These are phyloP conservation scores for Laspeyria flexula DNA, from an alignment of 2,888 invertebrate genomes.

Conservation along the genomic window DNA sequence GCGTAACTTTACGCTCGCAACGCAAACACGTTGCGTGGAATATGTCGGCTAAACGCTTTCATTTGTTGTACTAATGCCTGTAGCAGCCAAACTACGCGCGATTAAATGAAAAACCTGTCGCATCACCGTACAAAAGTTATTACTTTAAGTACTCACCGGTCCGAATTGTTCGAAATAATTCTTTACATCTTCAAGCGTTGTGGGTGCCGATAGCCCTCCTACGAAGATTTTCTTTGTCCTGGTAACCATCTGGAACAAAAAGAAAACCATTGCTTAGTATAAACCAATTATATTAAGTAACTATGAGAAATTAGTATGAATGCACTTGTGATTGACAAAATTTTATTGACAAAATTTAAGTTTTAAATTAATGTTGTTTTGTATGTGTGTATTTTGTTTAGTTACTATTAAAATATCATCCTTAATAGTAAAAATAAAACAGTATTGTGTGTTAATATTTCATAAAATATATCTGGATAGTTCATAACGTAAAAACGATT, in stretches of 20 bases:
- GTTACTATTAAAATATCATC: no score
- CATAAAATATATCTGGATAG: slow-evolving; percentile 8
- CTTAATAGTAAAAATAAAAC: no score
- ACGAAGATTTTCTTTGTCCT: slow-evolving; percentile 99
- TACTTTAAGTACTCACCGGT: slow-evolving; percentile 91
- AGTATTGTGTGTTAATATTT: no score
- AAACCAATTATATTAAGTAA: no score
- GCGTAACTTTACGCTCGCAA: slow-evolving; percentile 58
- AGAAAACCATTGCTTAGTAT: slow-evolving; percentile 1
- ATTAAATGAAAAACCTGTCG: background rate
- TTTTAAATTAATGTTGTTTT: no score
- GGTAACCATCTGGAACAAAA: slow-evolving; percentile 97
- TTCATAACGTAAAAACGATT: slow-evolving; percentile 64
- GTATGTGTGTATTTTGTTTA: no score
- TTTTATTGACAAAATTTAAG: no score
- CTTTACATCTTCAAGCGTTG: slow-evolving; percentile 99
- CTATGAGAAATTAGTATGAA: no score
- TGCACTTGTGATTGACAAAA: no score
- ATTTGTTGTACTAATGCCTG: slow-evolving; percentile 32
- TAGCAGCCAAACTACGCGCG: slow-evolving; percentile 1
- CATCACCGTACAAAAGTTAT: background rate
- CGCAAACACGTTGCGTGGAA: slow-evolving; percentile 61
- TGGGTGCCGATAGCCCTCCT: slow-evolving; percentile 99
- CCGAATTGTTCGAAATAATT: slow-evolving; percentile 99
- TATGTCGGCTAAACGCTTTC: slow-evolving; percentile 34